Evolutionary conservation across 2,113 vertebrate genomes (phyloP), one percentile per base, ranked within the genome.

Genomic region (Lamprotornis superbus): DNA sequence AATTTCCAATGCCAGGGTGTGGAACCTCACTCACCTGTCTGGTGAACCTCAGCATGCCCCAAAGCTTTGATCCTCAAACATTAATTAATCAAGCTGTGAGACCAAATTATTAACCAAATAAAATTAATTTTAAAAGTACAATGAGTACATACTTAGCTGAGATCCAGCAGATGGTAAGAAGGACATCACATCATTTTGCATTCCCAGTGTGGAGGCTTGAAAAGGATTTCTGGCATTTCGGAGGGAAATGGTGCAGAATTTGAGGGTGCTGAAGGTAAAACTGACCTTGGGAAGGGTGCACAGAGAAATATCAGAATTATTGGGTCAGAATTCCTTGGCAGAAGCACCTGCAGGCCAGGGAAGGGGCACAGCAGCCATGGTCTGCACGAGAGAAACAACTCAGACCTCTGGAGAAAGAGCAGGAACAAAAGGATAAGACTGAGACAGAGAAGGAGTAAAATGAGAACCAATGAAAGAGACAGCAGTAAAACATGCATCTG

Each of bases 391-490:
- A 68, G 55, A 9, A 68, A 9, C 46, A 83, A 19, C 81, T 61
- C 35, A 5, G 13, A 52, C 59, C 27, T 44, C 50, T 68, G 44
- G 40, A 75, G 44, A 78, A 75, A 60, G 65, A 81, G n/a, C 56
- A 95, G 83, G 40, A 73, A 74, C 21, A 47, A 77, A 96, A 90
- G 84, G 85, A 23, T 64, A 47, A 61, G 50, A 35, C 10, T 2
- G 21, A 49, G 37, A 39, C 0, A 64, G 76, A 55, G 73, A 91
- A 81, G 25, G 1, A 21, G 74, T 85, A 69, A 87, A 81, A 71
- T 42, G 68, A 95, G 73, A 90, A 80, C 65, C 63, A 69, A 67
- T 88, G 87, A 78, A 83, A 73, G 46, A 78, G 70, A 69, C 50
- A 83, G 83, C 57, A 87, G 56, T 79, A 71, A 68, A 95, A 78